phyloP scores from a whole-genome alignment of 2,888 invertebrate species.

The Campoplex capitator region DNA sequence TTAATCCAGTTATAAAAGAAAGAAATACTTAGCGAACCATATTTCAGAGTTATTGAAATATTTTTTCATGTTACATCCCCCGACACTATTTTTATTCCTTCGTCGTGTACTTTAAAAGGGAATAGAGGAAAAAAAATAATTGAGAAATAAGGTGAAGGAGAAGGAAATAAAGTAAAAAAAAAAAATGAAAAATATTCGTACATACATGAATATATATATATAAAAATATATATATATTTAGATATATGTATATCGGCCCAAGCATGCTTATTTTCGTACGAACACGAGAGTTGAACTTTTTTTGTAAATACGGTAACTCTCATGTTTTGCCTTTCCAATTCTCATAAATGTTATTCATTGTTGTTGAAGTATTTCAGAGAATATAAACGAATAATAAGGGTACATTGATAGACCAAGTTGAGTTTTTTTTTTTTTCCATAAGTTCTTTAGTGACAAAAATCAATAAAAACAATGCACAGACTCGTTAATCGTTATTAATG shows the following conservation, averaged over 20 bases:
- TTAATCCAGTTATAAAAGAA: constrained; percentile 45
- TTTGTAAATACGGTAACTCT: constrained; percentile 67
- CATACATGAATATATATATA: background rate
- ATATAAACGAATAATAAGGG: constrained; percentile 58
- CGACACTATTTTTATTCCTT: constrained; percentile 63
- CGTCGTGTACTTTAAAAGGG: constrained; percentile 59
- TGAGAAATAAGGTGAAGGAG: background rate
- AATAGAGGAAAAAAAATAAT: background rate
- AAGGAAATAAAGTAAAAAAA: constrained; percentile 35
- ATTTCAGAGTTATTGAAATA: constrained; percentile 68
- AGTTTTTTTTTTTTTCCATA: constrained; percentile 37
- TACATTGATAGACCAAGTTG: constrained; percentile 45
- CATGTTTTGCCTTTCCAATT: constrained; percentile 58
- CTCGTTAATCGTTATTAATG: constrained; percentile 6
- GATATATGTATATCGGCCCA: constrained; percentile 58
- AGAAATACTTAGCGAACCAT: constrained; percentile 58
- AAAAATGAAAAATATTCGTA: constrained; percentile 10
- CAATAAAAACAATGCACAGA: constrained; percentile 18
- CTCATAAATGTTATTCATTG: constrained; percentile 67
- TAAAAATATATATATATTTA: constrained; percentile 11
- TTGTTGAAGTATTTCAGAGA: constrained; percentile 70
- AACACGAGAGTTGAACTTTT: constrained; percentile 63
- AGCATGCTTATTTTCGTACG: constrained; percentile 69
- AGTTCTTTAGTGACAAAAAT: constrained; percentile 21
- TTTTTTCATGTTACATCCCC: constrained; percentile 67